Percentiles rank a stretch among this genome's conserved stretches.
These are phyloP conservation scores for Progne subis DNA, from an alignment of 2,113 vertebrate genomes.

Conservation along the genomic window DNA sequence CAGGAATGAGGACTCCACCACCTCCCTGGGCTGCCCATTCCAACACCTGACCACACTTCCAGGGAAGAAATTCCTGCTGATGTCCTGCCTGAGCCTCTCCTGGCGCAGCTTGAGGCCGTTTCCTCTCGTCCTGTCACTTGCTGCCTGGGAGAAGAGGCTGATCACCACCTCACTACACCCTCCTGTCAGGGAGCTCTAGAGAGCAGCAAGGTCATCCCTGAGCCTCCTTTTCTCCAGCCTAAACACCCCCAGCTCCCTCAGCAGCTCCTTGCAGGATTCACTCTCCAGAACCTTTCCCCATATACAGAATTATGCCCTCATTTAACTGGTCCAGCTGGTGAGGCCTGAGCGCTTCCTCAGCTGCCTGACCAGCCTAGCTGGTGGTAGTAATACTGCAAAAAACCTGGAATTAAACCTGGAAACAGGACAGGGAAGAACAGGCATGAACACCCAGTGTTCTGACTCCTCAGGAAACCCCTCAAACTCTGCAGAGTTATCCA, in stretches of 20 bases:
- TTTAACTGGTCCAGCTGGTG: not conserved
- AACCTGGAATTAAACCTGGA: not conserved
- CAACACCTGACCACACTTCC: not conserved
- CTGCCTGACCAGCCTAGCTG: not conserved
- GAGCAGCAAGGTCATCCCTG: not conserved
- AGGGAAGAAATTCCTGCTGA: not conserved
- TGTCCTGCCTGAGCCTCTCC: not conserved
- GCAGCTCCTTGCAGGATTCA: not conserved
- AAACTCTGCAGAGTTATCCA: not conserved
- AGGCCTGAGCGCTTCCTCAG: not conserved
- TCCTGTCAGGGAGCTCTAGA: not conserved
- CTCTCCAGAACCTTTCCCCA: not conserved
- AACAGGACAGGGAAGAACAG: not conserved
- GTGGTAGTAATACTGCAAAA: not conserved
- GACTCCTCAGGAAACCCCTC: not conserved
- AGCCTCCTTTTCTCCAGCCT: not conserved
- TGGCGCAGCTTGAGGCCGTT: rapidly evolving
- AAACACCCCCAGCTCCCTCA: not conserved
- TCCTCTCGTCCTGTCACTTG: not conserved
- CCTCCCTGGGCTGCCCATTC: not conserved
- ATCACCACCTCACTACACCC: not conserved
- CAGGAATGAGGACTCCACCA: not conserved
- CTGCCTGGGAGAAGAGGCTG: rapidly evolving
- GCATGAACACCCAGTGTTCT: not conserved
- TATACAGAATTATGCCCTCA: not conserved